Conservation (phyloP, 1,140 invertebrate genomes). For the Solenopsis invicta region DNA sequence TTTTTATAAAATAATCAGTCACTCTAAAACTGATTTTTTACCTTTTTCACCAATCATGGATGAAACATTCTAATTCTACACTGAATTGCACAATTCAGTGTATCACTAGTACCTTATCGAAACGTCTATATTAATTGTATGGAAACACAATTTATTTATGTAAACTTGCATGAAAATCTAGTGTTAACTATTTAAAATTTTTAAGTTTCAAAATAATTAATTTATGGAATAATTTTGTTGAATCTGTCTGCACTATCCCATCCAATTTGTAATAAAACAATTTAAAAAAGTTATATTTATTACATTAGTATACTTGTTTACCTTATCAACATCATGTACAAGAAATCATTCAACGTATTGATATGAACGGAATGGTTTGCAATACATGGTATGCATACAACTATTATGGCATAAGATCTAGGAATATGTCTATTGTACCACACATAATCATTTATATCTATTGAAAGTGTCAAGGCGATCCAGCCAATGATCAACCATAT, state of each 20-base stretch:
- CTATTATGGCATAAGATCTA: not conserved
- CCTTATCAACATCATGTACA: not conserved
- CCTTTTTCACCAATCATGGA: too few species aligned
- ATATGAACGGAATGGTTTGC: not conserved
- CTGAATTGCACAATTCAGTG: too few species aligned
- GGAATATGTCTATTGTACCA: not conserved
- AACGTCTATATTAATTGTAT: too few species aligned
- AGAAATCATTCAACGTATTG: not conserved
- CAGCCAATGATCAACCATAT: conserved; percentile 11
- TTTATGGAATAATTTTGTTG: not conserved
- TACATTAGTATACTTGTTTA: not conserved
- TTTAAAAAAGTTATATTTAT: not conserved
- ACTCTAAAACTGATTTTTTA: too few species aligned
- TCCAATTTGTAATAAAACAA: not conserved
- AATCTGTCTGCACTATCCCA: not conserved
- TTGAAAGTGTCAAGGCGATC: not conserved
- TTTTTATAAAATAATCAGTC: too few species aligned
- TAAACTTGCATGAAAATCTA: too few species aligned
- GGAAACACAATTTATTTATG: too few species aligned
- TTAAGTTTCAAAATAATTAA: not conserved
- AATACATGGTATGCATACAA: not conserved
- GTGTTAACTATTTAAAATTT: too few species aligned
- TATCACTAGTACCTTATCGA: too few species aligned
- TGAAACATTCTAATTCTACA: too few species aligned
- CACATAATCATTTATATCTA: not conserved